Conservation (phyloP, 2,888 invertebrate species). For the Drosophila longiperda region DNA sequence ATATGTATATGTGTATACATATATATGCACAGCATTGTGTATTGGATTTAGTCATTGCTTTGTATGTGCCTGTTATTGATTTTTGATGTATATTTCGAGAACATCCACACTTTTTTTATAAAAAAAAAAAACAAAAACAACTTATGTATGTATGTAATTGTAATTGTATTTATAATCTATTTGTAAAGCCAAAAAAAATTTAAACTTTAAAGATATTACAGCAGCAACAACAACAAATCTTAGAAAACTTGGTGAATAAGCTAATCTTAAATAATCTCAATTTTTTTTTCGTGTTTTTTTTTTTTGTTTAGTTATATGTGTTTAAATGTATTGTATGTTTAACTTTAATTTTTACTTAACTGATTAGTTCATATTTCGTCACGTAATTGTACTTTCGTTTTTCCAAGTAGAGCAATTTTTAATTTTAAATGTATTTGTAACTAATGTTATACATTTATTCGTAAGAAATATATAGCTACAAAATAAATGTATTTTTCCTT, state of each 20-base stretch:
- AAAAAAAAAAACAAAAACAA: not conserved
- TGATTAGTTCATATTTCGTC: constrained; percentile 54
- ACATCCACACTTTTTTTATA: constrained; percentile 48
- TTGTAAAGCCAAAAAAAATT: constrained; percentile 27
- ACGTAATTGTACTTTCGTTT: constrained; percentile 55
- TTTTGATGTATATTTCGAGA: constrained; percentile 70
- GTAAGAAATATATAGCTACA: constrained; percentile 74
- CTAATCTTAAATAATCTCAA: constrained; percentile 39
- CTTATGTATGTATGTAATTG: constrained; percentile 61
- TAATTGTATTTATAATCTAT: constrained; percentile 53
- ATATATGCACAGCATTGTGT: constrained; percentile 22
- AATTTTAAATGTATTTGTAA: constrained; percentile 80
- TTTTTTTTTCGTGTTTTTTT: constrained; percentile 7
- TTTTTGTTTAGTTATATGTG: constrained; percentile 18
- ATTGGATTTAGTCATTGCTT: constrained; percentile 77
- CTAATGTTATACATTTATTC: constrained; percentile 80
- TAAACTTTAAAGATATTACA: constrained; percentile 45
- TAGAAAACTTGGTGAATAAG: constrained; percentile 35
- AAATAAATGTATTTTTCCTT: constrained; percentile 83
- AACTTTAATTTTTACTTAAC: constrained; percentile 58
- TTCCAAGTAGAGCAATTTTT: constrained; percentile 76
- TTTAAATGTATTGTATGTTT: constrained; percentile 45
- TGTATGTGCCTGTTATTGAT: constrained; percentile 78
- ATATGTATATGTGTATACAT: constrained; percentile 14
- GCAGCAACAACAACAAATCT: constrained; percentile 18